Conservation (phyloP, 2,888 invertebrate genomes). For the Protophormia terraenovae region DNA sequence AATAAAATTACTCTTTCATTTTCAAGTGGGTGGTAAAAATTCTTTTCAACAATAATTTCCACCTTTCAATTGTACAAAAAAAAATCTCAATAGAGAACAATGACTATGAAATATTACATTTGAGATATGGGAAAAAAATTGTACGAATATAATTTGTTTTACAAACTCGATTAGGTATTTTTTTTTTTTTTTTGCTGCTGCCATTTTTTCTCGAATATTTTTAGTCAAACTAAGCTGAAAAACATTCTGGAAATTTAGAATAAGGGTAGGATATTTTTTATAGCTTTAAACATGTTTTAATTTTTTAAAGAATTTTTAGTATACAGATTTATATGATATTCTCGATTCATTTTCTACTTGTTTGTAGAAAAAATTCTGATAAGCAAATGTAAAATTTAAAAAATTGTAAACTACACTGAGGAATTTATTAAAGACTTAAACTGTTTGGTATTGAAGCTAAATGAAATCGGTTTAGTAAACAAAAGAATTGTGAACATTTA, state of each 20-base stretch:
- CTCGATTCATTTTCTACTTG: too few species aligned
- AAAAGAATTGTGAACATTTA: too few species aligned
- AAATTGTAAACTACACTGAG: too few species aligned
- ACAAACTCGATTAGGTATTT: conserved; percentile 52
- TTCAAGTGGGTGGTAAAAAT: conserved; percentile 51
- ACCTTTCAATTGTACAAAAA: conserved; percentile 26
- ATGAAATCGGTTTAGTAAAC: too few species aligned
- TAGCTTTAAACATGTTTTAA: too few species aligned
- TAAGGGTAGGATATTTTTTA: too few species aligned
- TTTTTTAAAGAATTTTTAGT: too few species aligned
- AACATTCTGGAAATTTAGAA: neutral
- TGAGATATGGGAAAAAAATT: conserved; percentile 20
- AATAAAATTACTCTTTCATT: conserved; percentile 33
- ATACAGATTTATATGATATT: too few species aligned
- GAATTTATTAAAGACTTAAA: too few species aligned
- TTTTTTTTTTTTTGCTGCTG: conserved; percentile 2
- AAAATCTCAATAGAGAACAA: conserved; percentile 27
- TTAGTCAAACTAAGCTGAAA: neutral
- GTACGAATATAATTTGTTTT: conserved; percentile 40
- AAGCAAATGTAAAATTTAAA: too few species aligned
- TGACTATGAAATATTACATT: conserved; percentile 42
- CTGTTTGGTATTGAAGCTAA: too few species aligned
- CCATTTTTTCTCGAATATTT: neutral
- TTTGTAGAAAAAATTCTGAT: too few species aligned
- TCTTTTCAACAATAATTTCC: conserved; percentile 20